phyloP scores from a whole-genome alignment of 2,888 invertebrate species.

The Eristalinus sepulchralis region DNA sequence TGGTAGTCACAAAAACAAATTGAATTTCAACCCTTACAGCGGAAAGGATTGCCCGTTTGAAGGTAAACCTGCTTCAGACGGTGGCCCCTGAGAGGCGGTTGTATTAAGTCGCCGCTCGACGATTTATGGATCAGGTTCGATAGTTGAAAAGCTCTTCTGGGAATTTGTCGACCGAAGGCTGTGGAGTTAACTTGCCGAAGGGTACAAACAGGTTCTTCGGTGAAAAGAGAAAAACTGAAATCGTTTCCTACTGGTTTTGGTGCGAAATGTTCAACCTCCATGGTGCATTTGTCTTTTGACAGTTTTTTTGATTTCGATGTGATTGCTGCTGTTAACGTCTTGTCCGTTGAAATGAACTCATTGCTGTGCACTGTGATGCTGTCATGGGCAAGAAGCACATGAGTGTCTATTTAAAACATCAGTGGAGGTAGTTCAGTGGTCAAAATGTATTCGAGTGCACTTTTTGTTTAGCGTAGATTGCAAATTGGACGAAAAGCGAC shows the following conservation, averaged over 20 bases:
- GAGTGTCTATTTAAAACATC: no score
- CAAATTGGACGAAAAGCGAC: no score
- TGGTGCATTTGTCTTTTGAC: no score
- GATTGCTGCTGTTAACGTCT: no score
- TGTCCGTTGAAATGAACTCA: no score
- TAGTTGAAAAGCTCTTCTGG: constrained; percentile 46
- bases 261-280: no score
- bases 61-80: constrained; percentile 50
- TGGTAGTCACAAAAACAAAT: constrained; percentile 55
- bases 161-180: constrained; percentile 4
- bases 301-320: no score
- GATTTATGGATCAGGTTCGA: constrained; percentile 60
- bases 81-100: constrained; percentile 32
- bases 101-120: constrained; percentile 20
- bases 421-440: no score
- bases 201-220: not conserved
- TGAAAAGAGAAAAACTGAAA: not conserved
- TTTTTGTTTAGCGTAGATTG: no score
- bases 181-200: not conserved
- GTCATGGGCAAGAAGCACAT: no score
- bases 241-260: not conserved
- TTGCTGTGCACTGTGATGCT: no score
- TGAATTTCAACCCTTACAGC: constrained; percentile 64
- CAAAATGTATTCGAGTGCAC: no score
- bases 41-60: constrained; percentile 40